A percentile compares a stretch with the other conserved stretches of the same genome.
These are phyloP conservation scores for Stomatorhinus ivindoensis DNA, from an alignment of 2,113 vertebrate genomes.

Conservation along the genomic window DNA sequence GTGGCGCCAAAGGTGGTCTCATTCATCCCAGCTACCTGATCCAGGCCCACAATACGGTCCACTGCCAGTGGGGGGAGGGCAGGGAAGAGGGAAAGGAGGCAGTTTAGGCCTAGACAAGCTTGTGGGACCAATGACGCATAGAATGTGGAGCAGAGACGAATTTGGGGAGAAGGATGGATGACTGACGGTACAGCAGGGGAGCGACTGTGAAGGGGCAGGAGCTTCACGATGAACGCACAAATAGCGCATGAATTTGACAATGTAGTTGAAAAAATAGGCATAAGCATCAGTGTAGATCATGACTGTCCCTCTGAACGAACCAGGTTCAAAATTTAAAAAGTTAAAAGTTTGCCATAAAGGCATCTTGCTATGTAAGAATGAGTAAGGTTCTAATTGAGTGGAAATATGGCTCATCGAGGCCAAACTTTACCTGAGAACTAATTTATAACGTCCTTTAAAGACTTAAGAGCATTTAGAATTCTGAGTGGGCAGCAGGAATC, in stretches of 20 bases:
- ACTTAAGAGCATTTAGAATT: not conserved
- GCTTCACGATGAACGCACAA: not conserved
- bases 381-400: not conserved
- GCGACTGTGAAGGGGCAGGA: not conserved
- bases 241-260: not conserved
- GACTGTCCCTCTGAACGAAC: not conserved
- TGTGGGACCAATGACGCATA: not conserved
- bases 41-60: constrained; percentile 94
- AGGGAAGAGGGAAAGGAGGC: not conserved
- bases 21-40: constrained; percentile 94
- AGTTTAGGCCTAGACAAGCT: not conserved
- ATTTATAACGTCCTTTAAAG: constrained; percentile 20
- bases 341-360: not conserved
- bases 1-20: constrained; percentile 91
- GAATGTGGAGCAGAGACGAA: constrained; percentile 19
- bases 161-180: constrained; percentile 34
- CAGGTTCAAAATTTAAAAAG: not conserved
- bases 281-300: not conserved
- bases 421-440: not conserved
- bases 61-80: constrained; percentile 54
- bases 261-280: not conserved
- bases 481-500: not conserved
- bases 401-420: not conserved
- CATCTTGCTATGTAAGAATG: not conserved
- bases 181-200: not conserved